Percentiles rank a stretch among this genome's conserved stretches.
phyloP scores from a whole-genome alignment of 2,888 invertebrate species.

The Cosmorhoe ocellata region DNA sequence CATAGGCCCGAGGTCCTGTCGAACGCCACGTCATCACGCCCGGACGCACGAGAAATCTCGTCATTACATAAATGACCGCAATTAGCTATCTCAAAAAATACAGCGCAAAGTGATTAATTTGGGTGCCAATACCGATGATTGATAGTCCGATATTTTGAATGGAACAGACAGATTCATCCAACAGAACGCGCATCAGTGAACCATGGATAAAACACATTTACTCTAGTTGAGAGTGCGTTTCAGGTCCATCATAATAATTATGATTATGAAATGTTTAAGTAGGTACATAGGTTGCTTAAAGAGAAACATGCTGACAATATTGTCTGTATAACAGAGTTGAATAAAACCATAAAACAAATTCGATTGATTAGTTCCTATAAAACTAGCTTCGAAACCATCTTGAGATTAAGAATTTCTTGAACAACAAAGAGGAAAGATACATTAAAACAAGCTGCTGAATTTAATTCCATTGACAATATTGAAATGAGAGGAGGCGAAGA shows the following conservation, averaged over 20 bases:
- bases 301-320: neutral
- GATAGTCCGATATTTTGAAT: conserved; percentile 7
- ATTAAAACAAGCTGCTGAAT: conserved; percentile 65
- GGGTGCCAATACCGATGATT: conserved; percentile 12
- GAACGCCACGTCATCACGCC: conserved; percentile 45
- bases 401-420: conserved; percentile 28
- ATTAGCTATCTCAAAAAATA: conserved; percentile 13
- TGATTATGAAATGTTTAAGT: neutral
- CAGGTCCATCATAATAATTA: neutral
- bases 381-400: conserved; percentile 21
- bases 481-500: conserved; percentile 60
- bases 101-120: conserved; percentile 11
- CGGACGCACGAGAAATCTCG: conserved; percentile 31
- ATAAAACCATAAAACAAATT: neutral
- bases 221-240: neutral
- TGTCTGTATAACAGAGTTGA: too few relatives aligned
- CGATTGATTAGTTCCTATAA: too few relatives aligned
- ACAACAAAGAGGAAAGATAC: conserved; percentile 54
- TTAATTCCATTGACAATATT: conserved; percentile 69
- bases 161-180: neutral
- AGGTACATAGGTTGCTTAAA: neutral
- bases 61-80: conserved; percentile 14
- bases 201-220: neutral
- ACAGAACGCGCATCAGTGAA: neutral
- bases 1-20: conserved; percentile 13